A percentile compares a stretch with the other conserved stretches of the same genome.
Evolutionary conservation across 2,888 invertebrate species (phyloP).

Genomic region (Coelogynopora nodosa): DNA sequence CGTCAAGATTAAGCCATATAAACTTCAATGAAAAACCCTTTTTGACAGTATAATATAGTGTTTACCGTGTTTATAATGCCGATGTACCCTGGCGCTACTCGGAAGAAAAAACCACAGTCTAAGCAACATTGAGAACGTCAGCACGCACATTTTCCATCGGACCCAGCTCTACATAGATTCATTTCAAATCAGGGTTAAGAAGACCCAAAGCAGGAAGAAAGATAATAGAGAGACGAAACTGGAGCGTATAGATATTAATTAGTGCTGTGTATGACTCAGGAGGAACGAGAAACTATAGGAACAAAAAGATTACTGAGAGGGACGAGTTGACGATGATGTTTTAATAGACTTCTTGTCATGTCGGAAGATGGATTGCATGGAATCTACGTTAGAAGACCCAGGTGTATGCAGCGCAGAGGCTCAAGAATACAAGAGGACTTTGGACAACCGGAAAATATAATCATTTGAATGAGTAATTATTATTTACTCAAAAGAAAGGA

Average conservation of each 20-base stretch:
- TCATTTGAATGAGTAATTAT: neutral
- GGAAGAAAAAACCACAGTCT: too few relatives aligned
- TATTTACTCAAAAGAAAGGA: neutral
- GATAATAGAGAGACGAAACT: neutral
- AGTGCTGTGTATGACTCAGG: conserved; percentile 7
- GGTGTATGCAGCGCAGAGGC: neutral
- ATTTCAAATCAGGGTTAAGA: too few relatives aligned
- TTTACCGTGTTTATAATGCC: too few relatives aligned
- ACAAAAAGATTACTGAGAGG: neutral
- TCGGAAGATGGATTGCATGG: conserved; percentile 1
- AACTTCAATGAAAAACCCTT: too few relatives aligned
- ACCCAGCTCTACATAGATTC: too few relatives aligned
- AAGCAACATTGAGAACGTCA: neutral
- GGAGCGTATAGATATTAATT: neutral
- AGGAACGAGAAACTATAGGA: neutral
- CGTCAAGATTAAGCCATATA: too few relatives aligned
- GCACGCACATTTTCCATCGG: neutral
- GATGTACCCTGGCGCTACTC: too few relatives aligned
- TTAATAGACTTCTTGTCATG: neutral
- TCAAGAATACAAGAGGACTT: neutral
- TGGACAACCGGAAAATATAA: neutral
- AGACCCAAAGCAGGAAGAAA: neutral
- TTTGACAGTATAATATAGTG: too few relatives aligned
- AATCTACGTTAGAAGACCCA: neutral
- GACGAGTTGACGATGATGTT: neutral